phyloP scores from a whole-genome alignment of 2,113 vertebrate species.

The Lamprotornis superbus region DNA sequence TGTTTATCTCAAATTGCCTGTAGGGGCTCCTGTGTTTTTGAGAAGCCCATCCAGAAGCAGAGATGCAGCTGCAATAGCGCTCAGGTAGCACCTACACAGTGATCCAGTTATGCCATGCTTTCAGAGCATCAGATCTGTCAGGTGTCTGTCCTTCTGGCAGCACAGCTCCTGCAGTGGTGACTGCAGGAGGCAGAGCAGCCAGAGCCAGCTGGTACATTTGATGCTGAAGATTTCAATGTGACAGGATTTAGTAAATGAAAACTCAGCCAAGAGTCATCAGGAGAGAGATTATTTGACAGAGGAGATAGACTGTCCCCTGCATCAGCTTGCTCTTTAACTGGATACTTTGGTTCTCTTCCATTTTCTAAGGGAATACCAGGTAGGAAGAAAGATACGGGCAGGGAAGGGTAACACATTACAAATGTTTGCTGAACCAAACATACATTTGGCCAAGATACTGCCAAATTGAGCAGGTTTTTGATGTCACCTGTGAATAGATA shows the following conservation, averaged over 20 bases:
- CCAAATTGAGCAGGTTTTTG: background rate
- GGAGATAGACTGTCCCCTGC: background rate
- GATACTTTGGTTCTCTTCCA: background rate
- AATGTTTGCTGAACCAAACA: background rate
- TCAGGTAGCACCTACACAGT: background rate
- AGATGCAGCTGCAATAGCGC: rapidly evolving
- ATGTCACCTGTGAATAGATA: background rate
- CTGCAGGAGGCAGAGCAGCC: background rate
- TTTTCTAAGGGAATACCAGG: background rate
- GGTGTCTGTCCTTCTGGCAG: background rate
- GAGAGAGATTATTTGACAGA: background rate
- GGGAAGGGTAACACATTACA: background rate
- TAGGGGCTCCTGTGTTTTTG: background rate
- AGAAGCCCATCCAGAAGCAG: background rate
- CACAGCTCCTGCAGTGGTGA: background rate
- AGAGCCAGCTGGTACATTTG: background rate
- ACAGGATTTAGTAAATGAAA: background rate
- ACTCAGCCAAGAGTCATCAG: background rate
- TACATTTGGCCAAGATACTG: background rate
- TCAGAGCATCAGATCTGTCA: background rate
- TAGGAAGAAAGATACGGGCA: background rate
- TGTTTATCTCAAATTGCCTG: background rate
- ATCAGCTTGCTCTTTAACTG: background rate
- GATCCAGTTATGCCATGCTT: background rate
- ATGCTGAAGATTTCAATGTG: background rate